Conservation (phyloP, 1,140 invertebrate species). For the Monochamus saltuarius region DNA sequence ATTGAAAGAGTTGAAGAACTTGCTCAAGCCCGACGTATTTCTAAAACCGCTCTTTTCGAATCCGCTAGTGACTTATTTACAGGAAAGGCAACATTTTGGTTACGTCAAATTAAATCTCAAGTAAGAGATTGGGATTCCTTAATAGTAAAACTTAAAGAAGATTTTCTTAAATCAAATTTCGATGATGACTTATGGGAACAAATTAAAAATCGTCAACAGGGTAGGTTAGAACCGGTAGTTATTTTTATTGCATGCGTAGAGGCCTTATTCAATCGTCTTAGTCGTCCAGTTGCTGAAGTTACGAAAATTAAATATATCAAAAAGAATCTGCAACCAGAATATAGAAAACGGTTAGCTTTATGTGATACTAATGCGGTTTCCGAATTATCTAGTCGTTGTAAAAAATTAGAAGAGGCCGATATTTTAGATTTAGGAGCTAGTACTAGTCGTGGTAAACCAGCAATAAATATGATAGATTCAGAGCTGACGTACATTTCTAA, state of each 20-base stretch:
- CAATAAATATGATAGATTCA: neutral
- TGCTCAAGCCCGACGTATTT: no score
- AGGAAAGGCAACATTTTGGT: constrained; percentile 44
- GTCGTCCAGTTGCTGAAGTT: neutral
- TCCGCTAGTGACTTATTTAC: constrained; percentile 39
- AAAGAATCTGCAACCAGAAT: neutral
- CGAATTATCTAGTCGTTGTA: constrained; percentile 75
- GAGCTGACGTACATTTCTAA: neutral
- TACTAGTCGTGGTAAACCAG: neutral
- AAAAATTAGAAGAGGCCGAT: neutral
- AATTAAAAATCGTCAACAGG: constrained; percentile 40
- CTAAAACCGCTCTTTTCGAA: constrained; percentile 2
- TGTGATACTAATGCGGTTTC: constrained; percentile 94
- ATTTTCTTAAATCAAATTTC: no score
- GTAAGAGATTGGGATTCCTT: constrained; percentile 37
- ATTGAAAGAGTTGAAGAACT: constrained; percentile 16
- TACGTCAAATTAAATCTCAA: constrained; percentile 22
- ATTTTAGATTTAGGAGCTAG: neutral
- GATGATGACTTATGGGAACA: constrained; percentile 40
- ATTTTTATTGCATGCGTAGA: constrained; percentile 43
- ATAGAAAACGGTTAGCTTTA: constrained; percentile 56
- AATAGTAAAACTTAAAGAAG: constrained; percentile 22
- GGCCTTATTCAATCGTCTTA: constrained; percentile 36
- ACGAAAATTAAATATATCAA: constrained; percentile 59
- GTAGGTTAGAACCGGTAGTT: constrained; percentile 35